phyloP scores from a whole-genome alignment of 2,888 invertebrate species.

The Xestobium rufovillosum region DNA sequence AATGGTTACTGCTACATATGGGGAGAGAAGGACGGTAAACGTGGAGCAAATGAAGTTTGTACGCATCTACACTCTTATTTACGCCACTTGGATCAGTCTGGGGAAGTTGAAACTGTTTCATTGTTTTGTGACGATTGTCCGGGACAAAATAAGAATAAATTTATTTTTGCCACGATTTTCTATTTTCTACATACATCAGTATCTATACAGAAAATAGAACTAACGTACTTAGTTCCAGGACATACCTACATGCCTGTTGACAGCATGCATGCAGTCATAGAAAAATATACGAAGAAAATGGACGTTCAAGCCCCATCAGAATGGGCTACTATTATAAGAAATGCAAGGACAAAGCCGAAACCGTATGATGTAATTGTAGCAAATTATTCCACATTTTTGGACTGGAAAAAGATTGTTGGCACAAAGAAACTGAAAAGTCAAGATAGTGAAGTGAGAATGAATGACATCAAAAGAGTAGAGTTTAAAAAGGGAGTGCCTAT shows the following conservation, averaged over 20 bases:
- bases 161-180: slow-evolving; percentile 14
- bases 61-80: slow-evolving; percentile 24
- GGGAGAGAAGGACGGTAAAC: slow-evolving; percentile 25
- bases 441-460: slow-evolving; percentile 8
- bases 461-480: slow-evolving; percentile 9
- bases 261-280: slow-evolving; percentile 23
- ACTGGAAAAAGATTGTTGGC: slow-evolving; percentile 4
- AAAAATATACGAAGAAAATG: slow-evolving; percentile 20
- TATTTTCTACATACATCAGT: slow-evolving; percentile 18
- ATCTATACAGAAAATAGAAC: slow-evolving; percentile 23
- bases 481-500: no score
- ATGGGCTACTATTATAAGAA: slow-evolving; percentile 22
- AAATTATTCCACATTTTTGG: slow-evolving; percentile 17
- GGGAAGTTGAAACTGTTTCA: slow-evolving; percentile 13
- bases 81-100: slow-evolving; percentile 25
- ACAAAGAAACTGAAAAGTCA: slow-evolving; percentile 6
- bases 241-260: slow-evolving; percentile 32
- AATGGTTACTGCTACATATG: slow-evolving; percentile 26
- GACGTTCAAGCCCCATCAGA: slow-evolving; percentile 25
- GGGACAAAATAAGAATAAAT: slow-evolving; percentile 16
- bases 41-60: slow-evolving; percentile 21
- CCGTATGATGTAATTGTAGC: slow-evolving; percentile 19
- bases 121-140: slow-evolving; percentile 13
- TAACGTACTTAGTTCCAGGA: slow-evolving; percentile 30
- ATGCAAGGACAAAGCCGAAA: slow-evolving; percentile 21